phyloP scores from a whole-genome alignment of 2,888 invertebrate genomes.

The Hermodice carunculata region DNA sequence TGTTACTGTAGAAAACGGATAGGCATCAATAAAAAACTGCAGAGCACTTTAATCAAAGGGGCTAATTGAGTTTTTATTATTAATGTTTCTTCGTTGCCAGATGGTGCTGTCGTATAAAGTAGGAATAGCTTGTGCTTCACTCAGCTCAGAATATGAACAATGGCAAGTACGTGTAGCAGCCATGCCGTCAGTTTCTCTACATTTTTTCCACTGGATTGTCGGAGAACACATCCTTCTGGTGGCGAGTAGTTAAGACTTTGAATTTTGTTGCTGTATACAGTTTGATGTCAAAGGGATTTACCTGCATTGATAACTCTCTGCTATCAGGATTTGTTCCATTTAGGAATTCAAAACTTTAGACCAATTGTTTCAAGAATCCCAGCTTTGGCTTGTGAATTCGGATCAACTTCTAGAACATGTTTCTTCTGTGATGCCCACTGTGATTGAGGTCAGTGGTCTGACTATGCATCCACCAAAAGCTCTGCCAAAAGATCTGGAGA shows the following conservation, averaged over 20 bases:
- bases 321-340: background rate
- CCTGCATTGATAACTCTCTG: background rate
- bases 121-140: too few species aligned
- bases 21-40: too few species aligned
- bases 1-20: too few species aligned
- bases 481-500: constrained; percentile 6
- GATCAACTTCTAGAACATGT: background rate
- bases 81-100: background rate
- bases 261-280: background rate
- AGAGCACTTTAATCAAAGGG: too few species aligned
- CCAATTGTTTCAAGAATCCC: background rate
- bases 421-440: constrained; percentile 7
- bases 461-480: constrained; percentile 6
- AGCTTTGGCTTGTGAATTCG: constrained; percentile 4
- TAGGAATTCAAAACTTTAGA: background rate
- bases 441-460: constrained; percentile 4
- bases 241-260: constrained; percentile 5
- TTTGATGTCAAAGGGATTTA: background rate
- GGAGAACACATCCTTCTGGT: constrained; percentile 6
- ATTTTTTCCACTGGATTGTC: background rate
- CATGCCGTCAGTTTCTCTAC: background rate
- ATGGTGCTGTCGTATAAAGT: background rate
- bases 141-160: background rate
- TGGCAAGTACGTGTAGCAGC: background rate
- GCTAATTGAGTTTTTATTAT: too few species aligned